Base-by-base conservation (phyloP, 2,797 vertebrate genomes). In the Galago senegalensis region DNA sequence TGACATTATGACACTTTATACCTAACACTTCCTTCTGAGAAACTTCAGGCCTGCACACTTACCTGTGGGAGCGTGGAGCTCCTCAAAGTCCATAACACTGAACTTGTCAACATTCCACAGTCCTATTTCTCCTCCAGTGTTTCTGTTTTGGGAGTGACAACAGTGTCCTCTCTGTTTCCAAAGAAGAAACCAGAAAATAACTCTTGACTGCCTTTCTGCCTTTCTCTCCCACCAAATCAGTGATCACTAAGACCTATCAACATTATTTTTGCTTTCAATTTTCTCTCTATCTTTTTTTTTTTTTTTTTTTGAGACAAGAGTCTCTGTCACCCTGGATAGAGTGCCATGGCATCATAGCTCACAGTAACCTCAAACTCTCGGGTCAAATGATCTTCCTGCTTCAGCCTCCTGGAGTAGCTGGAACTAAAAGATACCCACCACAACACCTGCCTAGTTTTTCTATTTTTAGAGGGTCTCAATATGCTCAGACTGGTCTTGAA, bases 81-180 rank as follows among this genome's bases (percentile, higher is more conserved):
- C 40, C 72, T 58, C 49, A 3, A 2, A 6, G 40, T 2, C 23
- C 80, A 10, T 27, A 25, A 20, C 3, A 14, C 3, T 5, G 40
- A 56, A 13, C 18, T 18, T 9, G 3, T 18, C 27, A 7, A 40
- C 31, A 5, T 9, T n/a, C 7, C 13, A 13, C 1, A 1, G 23
- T 31, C 40, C 31, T 2, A 0, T 29, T 46, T 58, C 8, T 84
- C 21, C 56, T 69, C 60, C 40, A 65, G 16, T 1, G 5, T 60
- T 81, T 86, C 75, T 4, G 1, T 49, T 73, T 67, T 27, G 17
- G 18, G 7, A 84, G 43, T 27, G n/a, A 40, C 16, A 56, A 14
- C 29, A 7, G 5, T 5, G 63, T 46, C 67, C 20, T 0, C 21
- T 69, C 60, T 25, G 11, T 18, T 69, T 49, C 73, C 46, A 56